Evolutionary conservation across 2,113 vertebrate genomes (phyloP), one percentile per base, ranked within the genome.

Genomic region (Crypturellus undulatus): DNA sequence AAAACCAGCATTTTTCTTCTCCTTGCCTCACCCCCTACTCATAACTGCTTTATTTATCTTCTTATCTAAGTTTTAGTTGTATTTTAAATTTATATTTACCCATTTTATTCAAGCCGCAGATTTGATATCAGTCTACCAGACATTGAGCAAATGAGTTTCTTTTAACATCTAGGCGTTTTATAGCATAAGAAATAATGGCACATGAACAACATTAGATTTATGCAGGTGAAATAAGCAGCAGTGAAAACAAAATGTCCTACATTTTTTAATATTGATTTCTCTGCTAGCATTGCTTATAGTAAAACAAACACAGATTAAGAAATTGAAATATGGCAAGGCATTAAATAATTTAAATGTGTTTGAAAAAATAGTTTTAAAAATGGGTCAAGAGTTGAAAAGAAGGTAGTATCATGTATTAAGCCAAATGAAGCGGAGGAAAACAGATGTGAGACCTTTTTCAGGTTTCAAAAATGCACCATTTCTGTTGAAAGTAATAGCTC

Each of bases 21-120:
- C 7, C 1, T 2, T 78, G 16, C 2, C 47, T 78, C 34, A 72
- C 4, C 9, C 5, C 5, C 22, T 52, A 34, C 4, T 5, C n/a
- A 21, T 12, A 62, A 10, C 16, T 71, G 11, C 10, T 91, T 89
- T 4, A 25, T 43, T 87, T 91, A 5, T 67, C 10, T 52, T 19
- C 36, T 62, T 65, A 60, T 24, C 5, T 32, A 45, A 45, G 3
- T 30, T 2, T 67, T 82, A 65, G n/a, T 70, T 86, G 4, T 40
- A 68, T 67, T 67, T 92, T 85, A 79, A 40, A 87, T 81, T 75
- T 14, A 65, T 34, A 38, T 56, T 90, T 79, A 0, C 47, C 24
- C 9, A 12, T 69, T 90, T 65, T 81, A 34, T 5, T 26, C 40
- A 56, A 8, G 38, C n/a, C 54, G 9, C 2, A 82, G 30, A 65